Evolutionary conservation across 2,797 vertebrate species (phyloP).

Genomic region (Crocidura indochinensis): DNA sequence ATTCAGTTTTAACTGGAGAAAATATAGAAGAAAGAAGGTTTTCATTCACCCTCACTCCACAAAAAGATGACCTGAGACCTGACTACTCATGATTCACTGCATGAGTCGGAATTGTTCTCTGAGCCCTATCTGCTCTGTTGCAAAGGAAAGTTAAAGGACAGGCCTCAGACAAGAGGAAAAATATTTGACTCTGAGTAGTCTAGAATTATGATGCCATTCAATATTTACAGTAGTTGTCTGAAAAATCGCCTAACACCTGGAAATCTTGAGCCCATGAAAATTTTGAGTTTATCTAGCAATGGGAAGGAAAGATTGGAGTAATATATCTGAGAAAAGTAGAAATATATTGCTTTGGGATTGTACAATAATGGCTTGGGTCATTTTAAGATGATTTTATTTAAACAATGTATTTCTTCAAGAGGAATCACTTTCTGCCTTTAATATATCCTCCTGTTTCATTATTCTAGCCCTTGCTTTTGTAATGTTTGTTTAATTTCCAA

Average conservation of each 20-base stretch:
- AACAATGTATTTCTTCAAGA: background rate
- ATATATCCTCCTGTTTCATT: background rate
- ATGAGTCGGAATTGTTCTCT: background rate
- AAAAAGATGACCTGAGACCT: background rate
- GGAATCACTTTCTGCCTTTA: background rate
- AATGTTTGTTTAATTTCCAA: background rate
- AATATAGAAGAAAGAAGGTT: too few species aligned
- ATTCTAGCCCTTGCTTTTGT: background rate
- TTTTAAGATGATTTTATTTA: background rate
- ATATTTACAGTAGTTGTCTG: background rate
- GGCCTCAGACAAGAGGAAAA: background rate
- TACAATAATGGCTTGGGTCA: background rate
- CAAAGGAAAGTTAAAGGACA: background rate
- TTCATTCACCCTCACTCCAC: too few species aligned
- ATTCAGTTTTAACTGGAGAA: too few species aligned
- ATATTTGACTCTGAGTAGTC: too few species aligned
- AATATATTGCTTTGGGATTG: background rate
- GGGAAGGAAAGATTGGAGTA: background rate
- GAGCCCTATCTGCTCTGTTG: background rate
- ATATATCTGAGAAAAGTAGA: background rate
- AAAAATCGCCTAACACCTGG: background rate
- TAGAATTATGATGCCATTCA: too few species aligned
- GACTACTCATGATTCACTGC: background rate
- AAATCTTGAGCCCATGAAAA: background rate
- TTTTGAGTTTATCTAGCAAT: background rate